Evolutionary conservation across 2,888 invertebrate genomes (phyloP).

Genomic region (Keiferia lycopersicella): DNA sequence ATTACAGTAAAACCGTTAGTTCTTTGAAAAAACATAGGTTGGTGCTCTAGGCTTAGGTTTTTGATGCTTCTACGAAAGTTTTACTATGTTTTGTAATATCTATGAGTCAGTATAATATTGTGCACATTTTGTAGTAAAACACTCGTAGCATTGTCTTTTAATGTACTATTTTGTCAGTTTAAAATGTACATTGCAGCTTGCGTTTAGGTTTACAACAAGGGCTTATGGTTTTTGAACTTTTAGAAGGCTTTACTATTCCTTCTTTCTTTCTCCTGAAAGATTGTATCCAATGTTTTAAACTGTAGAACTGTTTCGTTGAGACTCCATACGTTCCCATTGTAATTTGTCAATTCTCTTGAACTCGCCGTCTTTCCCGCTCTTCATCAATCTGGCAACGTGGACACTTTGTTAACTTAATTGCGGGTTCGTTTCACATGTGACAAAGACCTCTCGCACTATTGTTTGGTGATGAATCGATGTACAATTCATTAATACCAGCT

Average conservation of each 20-base stretch:
- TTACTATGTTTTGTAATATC: neutral
- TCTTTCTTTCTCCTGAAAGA: too few relatives aligned
- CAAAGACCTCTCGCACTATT: constrained; percentile 48
- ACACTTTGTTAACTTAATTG: constrained; percentile 47
- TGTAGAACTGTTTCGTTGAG: neutral
- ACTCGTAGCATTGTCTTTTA: too few relatives aligned
- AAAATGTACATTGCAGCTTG: too few relatives aligned
- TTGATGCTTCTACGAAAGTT: neutral
- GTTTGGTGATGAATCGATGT: constrained; percentile 49
- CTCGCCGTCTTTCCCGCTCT: constrained; percentile 16
- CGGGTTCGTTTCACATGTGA: constrained; percentile 53
- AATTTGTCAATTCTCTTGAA: constrained; percentile 21
- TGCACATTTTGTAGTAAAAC: too few relatives aligned
- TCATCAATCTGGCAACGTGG: constrained; percentile 46
- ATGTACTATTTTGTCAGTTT: too few relatives aligned
- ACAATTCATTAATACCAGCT: constrained; percentile 47
- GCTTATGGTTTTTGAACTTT: too few relatives aligned
- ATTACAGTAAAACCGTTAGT: constrained; percentile 40
- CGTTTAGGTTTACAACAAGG: too few relatives aligned
- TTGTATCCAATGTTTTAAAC: neutral
- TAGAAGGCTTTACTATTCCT: too few relatives aligned
- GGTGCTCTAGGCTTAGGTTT: constrained; percentile 1
- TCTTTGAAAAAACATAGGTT: constrained; percentile 35
- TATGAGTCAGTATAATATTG: too few relatives aligned
- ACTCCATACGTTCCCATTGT: constrained; percentile 13